Percentiles rank a stretch among this genome's conserved stretches.
These are phyloP conservation scores for Drosophila kambysellisi DNA, from an alignment of 2,888 invertebrate species.

Conservation along the genomic window DNA sequence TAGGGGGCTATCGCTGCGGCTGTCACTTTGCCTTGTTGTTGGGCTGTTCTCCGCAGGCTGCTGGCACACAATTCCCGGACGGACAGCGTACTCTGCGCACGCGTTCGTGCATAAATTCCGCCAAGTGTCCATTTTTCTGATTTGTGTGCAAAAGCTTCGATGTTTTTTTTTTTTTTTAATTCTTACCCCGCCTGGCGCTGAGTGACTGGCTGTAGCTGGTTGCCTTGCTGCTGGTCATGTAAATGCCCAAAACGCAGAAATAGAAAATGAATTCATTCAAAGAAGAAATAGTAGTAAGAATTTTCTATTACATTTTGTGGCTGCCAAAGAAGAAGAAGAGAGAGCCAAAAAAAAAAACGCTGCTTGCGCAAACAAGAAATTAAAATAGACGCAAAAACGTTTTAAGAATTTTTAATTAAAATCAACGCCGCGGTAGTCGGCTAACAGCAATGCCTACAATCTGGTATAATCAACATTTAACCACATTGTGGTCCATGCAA, in stretches of 20 bases:
- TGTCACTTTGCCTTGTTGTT: constrained; percentile 45
- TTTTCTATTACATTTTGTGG: constrained; percentile 76
- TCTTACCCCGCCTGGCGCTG: constrained; percentile 30
- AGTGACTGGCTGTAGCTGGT: constrained; percentile 44
- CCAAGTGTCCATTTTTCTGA: constrained; percentile 81
- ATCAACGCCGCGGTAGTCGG: constrained; percentile 40
- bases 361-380: constrained; percentile 70
- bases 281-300: constrained; percentile 74
- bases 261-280: constrained; percentile 79
- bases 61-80: constrained; percentile 71
- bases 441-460: constrained; percentile 45
- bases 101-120: constrained; percentile 80
- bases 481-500: constrained; percentile 37
- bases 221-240: constrained; percentile 57
- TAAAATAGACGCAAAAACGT: constrained; percentile 74
- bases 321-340: constrained; percentile 36
- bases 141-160: constrained; percentile 76
- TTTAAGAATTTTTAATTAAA: constrained; percentile 77
- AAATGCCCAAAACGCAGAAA: constrained; percentile 61
- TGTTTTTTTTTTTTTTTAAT: constrained; percentile 34
- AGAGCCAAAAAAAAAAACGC: constrained; percentile 19
- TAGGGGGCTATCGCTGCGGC: constrained; percentile 21
- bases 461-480: constrained; percentile 65
- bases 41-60: constrained; percentile 21
- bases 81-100: constrained; percentile 69